A percentile compares a stretch with the other conserved stretches of the same genome.
Evolutionary conservation across 2,888 invertebrate genomes (phyloP).

Genomic region (Hedya salicella): DNA sequence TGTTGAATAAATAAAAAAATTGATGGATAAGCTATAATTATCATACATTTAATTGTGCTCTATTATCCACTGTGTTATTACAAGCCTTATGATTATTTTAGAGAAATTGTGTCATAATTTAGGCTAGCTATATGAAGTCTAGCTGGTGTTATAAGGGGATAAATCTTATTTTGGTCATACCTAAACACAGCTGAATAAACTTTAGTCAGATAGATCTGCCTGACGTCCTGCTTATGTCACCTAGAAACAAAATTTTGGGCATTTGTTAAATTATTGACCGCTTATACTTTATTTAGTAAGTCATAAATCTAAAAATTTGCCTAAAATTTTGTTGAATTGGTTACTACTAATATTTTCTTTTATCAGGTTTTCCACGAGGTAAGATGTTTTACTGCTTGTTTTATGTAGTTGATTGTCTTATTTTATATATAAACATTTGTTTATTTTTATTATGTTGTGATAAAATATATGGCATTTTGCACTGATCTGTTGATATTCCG

Average conservation of each 20-base stretch:
- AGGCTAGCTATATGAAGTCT: slow-evolving; percentile 49
- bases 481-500: slow-evolving; percentile 33
- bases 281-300: background rate
- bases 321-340: slow-evolving; percentile 37
- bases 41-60: slow-evolving; percentile 14
- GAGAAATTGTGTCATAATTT: slow-evolving; percentile 50
- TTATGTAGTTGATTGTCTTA: slow-evolving; percentile 62
- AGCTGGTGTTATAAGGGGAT: slow-evolving; percentile 7
- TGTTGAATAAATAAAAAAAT: background rate
- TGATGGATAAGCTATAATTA: background rate
- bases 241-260: slow-evolving; percentile 30
- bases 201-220: slow-evolving; percentile 12
- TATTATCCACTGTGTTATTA: slow-evolving; percentile 38
- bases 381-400: slow-evolving; percentile 74
- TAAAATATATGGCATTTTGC: slow-evolving; percentile 28
- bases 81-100: slow-evolving; percentile 48
- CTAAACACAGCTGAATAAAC: slow-evolving; percentile 4
- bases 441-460: slow-evolving; percentile 49
- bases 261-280: background rate
- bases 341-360: slow-evolving; percentile 61
- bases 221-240: slow-evolving; percentile 27
- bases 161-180: slow-evolving; percentile 5
- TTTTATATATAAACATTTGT: slow-evolving; percentile 56
- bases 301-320: slow-evolving; percentile 3
- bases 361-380: slow-evolving; percentile 79